Evolutionary conservation across 2,888 invertebrate species (phyloP), one percentile per base, ranked within the genome.

Genomic region (Chydorus sphaericus): DNA sequence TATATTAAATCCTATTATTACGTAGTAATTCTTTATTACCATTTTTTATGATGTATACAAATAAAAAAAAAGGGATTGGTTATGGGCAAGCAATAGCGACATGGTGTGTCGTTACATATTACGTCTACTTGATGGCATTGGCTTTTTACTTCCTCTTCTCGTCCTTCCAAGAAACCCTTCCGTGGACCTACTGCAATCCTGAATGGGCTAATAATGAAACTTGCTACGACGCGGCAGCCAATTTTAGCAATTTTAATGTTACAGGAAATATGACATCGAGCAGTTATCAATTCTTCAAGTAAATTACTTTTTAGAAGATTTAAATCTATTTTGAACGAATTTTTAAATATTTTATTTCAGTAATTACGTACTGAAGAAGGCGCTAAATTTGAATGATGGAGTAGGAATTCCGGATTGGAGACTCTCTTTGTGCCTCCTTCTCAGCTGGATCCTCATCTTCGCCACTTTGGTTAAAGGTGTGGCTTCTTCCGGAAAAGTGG

Each of bases 81-180:
- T 73, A 72, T 57, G 73, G 73, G 3, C 74, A 75, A 58, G 66
- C 70, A 4, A 64, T 73, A 11, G 69, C 70, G 2, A 68, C 69
- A 8, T 66, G 67, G 16, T 79, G 77, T 62, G 79, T 86, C 14
- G 75, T 83, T 2, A 80, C 83, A 0, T 88, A 87, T 68, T 88
- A 87, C 67, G 82, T 82, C 54, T 79, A 82, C 0, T 71, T 87
- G 52, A 78, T 86, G 72, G 82, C 81, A 0, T 67, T 86, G 33
- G 82, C 83, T 10, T 63, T 86, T 10, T 85, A 77, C 69, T 88
- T 86, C 68, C 70, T 87, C 62, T 68, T 77, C 6, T 78, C 80
- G 64, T 86, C 86, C 55, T 86, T 84, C 66, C 77, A 77, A 59
- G 63, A 76, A 0, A 75, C 77, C 1, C 68, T 87, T 50, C 87